Base-by-base conservation (phyloP, 2,888 invertebrate genomes). In the Melanophora roralis region DNA sequence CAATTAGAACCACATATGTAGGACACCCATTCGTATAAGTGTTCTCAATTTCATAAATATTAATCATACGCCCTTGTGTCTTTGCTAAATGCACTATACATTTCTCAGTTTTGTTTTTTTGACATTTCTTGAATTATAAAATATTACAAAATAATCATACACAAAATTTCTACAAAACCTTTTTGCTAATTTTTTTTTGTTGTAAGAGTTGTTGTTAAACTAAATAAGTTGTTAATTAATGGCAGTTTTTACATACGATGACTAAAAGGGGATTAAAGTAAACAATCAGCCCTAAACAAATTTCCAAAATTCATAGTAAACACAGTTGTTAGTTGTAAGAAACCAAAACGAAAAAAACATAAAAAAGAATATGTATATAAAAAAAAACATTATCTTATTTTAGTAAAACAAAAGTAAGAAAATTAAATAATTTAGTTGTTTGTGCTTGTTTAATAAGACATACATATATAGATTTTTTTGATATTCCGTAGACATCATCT, bases 211-310 rank as follows among this genome's bases (percentile, higher is more conserved):
- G 23, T 45, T 72, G 62, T 64, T 64, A 21, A 32, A 40, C 45
- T 72, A 73, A 73, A 73, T 55, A 55, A 57, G 65, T 65, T 65
- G 65, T 53, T 57, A 55, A 73, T 65, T 65, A 64, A 59, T 57
- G 36, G 21, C 11, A 16, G 34, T 23, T 49, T 49, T 19, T 64
- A 47, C 23, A 16, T 21, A 36, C 49, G 43, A 45, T 36, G 34
- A 36, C 40, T 49, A 27, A 43, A 47, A 47, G 9, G 5, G 1
- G 1, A 55, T 8, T 45, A 14, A 60, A 21, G 32, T 5, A 51
- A 51, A 51, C 27, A 27, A 65, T 27, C 38, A 19, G 51, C 27
- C 11, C 14, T 40, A 5, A 14, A 40, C 6, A 62, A 72, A 23
- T n/a, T n/a, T n/a, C n/a, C n/a, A 21, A 38, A 71, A 51, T 32